Evolutionary conservation across 2,113 vertebrate genomes (phyloP).

Genomic region (Gymnarchus niloticus): DNA sequence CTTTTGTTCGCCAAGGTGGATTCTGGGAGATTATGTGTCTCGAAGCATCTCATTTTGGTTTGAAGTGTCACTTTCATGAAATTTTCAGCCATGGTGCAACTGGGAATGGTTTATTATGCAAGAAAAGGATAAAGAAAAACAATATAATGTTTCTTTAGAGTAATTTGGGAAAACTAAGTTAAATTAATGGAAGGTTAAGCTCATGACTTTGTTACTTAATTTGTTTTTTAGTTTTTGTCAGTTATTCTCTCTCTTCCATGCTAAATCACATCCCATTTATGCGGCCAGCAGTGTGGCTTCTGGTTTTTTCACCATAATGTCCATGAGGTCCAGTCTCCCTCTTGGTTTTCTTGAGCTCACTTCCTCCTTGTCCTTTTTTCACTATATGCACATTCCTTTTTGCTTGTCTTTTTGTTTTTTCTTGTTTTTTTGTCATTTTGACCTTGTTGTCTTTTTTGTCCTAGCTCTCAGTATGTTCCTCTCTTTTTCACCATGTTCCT

Average conservation of each 20-base stretch:
- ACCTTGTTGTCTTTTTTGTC: background rate
- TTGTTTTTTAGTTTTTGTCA: background rate
- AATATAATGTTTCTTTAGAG: background rate
- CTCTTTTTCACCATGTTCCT: background rate
- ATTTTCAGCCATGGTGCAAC: background rate
- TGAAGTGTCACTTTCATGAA: background rate
- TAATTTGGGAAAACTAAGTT: background rate
- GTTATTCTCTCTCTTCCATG: background rate
- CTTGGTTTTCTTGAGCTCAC: background rate
- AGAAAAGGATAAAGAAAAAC: background rate
- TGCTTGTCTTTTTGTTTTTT: too few species aligned
- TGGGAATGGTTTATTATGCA: background rate
- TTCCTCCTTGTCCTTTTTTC: background rate
- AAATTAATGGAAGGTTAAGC: background rate
- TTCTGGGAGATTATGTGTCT: background rate
- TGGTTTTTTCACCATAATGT: background rate
- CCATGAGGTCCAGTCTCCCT: background rate
- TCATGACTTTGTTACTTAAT: background rate
- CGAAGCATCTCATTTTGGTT: background rate
- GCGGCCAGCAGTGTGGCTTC: background rate
- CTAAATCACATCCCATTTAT: background rate
- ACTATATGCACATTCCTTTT: background rate
- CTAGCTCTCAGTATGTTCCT: background rate
- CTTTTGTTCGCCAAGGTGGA: conserved; percentile 90
- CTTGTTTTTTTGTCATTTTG: too few species aligned